phyloP scores from a whole-genome alignment of 2,888 invertebrate genomes.

The Leucozona laternaria region DNA sequence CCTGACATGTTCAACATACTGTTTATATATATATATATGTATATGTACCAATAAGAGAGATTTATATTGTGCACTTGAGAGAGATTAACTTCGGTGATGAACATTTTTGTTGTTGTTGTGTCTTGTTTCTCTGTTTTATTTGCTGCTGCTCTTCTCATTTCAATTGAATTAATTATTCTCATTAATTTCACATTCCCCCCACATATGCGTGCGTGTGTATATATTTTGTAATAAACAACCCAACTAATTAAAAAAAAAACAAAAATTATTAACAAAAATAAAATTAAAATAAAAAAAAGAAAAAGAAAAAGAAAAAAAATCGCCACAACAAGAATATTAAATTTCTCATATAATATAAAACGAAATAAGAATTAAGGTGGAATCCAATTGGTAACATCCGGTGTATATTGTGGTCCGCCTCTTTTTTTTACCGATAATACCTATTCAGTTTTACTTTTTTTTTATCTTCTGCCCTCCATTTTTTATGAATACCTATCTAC shows the following conservation, averaged over 20 bases:
- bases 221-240: conserved; percentile 42
- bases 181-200: conserved; percentile 57
- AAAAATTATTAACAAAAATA: conserved; percentile 10
- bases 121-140: conserved; percentile 12
- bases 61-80: conserved; percentile 49
- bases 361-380: conserved; percentile 72
- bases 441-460: conserved; percentile 10
- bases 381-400: conserved; percentile 76
- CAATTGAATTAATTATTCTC: conserved; percentile 70
- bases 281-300: conserved; percentile 18
- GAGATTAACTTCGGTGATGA: conserved; percentile 51
- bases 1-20: conserved; percentile 17
- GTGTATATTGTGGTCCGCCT: conserved; percentile 57
- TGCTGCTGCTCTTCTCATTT: conserved; percentile 55
- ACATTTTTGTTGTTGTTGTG: conserved; percentile 13
- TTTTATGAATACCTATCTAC: conserved; percentile 24
- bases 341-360: conserved; percentile 55
- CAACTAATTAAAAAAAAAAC: conserved; percentile 31
- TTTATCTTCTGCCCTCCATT: conserved; percentile 38
- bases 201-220: conserved; percentile 7
- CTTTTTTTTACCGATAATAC: conserved; percentile 35
- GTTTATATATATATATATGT: neutral
- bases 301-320: conserved; percentile 11
- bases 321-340: conserved; percentile 19
- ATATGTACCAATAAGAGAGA: neutral